These are phyloP conservation scores for Campaea margaritaria DNA, from an alignment of 2,888 invertebrate species.

Conservation along the genomic window DNA sequence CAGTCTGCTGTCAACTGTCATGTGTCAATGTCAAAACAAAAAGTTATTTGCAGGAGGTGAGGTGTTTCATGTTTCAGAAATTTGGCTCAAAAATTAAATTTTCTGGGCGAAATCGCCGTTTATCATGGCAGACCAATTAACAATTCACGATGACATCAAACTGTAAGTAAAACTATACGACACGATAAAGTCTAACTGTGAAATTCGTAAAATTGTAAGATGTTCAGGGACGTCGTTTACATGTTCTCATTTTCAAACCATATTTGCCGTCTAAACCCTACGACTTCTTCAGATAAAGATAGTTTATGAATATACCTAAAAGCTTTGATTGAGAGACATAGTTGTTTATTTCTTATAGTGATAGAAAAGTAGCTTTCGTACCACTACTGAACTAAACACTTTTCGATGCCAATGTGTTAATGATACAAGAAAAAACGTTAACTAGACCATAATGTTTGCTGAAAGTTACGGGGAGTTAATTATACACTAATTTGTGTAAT, in stretches of 20 bases:
- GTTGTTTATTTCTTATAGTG: neutral
- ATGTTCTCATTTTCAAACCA: constrained; percentile 27
- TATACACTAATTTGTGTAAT: neutral
- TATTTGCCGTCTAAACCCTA: constrained; percentile 55
- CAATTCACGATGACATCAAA: constrained; percentile 90
- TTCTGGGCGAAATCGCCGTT: constrained; percentile 27
- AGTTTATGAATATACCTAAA: neutral
- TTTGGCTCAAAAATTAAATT: constrained; percentile 42
- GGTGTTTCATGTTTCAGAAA: constrained; percentile 41
- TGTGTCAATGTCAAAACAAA: neutral
- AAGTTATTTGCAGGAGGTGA: constrained; percentile 24
- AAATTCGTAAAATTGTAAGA: neutral
- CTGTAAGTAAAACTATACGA: constrained; percentile 83
- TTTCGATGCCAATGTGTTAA: too few species aligned
- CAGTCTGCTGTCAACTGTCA: too few species aligned
- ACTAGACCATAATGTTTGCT: neutral
- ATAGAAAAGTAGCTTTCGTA: too few species aligned
- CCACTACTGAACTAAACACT: too few species aligned
- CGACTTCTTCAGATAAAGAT: constrained; percentile 18
- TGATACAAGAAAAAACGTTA: neutral
- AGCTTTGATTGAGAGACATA: neutral
- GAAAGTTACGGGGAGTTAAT: neutral
- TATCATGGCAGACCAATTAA: constrained; percentile 86
- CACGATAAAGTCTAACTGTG: neutral
- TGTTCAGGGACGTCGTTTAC: constrained; percentile 4